A percentile compares a stretch with the other conserved stretches of the same genome.
Evolutionary conservation across 2,113 vertebrate genomes (phyloP).

Genomic region (Grus americana): DNA sequence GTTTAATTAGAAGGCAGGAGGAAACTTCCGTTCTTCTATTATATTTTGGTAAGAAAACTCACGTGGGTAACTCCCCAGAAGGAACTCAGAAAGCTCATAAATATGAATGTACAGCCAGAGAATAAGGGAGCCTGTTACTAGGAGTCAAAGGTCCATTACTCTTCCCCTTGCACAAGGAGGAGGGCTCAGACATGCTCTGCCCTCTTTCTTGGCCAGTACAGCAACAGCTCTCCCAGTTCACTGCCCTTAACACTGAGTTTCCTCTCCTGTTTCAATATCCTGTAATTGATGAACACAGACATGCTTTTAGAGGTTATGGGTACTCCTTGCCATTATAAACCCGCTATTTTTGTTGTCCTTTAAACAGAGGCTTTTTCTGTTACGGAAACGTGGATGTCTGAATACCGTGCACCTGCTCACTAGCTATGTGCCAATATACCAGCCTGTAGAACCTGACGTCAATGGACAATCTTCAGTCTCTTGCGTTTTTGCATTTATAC

Average conservation of each 20-base stretch:
- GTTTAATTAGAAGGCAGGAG: neutral
- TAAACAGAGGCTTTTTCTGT: neutral
- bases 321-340: neutral
- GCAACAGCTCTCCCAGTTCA: neutral
- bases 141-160: neutral
- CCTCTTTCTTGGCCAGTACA: neutral
- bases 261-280: neutral
- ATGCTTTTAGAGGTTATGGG: neutral
- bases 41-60: neutral
- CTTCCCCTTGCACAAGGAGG: neutral
- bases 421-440: neutral
- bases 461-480: neutral
- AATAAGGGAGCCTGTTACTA: fast-evolving
- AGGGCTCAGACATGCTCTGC: neutral
- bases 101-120: neutral
- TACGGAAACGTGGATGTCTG: neutral
- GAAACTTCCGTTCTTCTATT: neutral
- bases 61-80: neutral
- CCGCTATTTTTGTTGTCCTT: neutral
- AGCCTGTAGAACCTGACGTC: neutral
- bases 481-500: neutral
- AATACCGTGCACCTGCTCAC: neutral
- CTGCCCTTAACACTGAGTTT: neutral
- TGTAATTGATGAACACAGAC: neutral
- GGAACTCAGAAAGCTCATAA: neutral